These are phyloP conservation scores for Crenuchus spilurus DNA, from an alignment of 2,797 vertebrate genomes.

Conservation along the genomic window DNA sequence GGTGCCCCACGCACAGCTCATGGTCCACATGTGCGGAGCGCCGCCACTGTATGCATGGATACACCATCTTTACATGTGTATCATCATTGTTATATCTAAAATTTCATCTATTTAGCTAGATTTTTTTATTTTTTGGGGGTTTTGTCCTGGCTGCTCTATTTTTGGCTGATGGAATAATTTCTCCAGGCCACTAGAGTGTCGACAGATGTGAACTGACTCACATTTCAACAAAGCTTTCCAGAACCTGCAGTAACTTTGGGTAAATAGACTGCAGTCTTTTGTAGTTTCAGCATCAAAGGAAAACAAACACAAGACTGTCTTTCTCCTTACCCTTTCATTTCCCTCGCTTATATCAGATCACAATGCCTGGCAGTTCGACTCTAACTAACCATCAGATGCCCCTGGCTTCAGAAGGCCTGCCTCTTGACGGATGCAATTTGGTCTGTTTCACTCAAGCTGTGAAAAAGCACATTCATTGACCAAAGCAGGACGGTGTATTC, in stretches of 20 bases:
- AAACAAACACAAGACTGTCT: slow-evolving; percentile 34
- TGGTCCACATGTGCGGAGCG: too few relatives aligned
- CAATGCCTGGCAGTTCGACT: slow-evolving; percentile 7
- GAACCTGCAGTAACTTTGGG: slow-evolving; percentile 39
- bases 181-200: background rate
- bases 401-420: slow-evolving; percentile 45
- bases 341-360: slow-evolving; percentile 13
- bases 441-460: slow-evolving; percentile 35
- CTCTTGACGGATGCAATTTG: slow-evolving; percentile 27
- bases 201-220: slow-evolving; percentile 29
- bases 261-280: slow-evolving; percentile 27
- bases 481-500: slow-evolving; percentile 29
- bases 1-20: too few relatives aligned
- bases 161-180: background rate
- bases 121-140: background rate
- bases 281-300: slow-evolving; percentile 45
- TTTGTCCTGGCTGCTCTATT: too few relatives aligned
- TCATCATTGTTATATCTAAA: too few relatives aligned
- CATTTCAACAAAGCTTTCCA: background rate
- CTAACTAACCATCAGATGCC: slow-evolving; percentile 33
- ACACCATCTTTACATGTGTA: too few relatives aligned
- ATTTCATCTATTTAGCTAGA: too few relatives aligned
- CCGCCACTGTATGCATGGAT: too few relatives aligned
- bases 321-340: slow-evolving; percentile 41
- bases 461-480: slow-evolving; percentile 29